Evolutionary conservation across 2,797 vertebrate genomes (phyloP), one percentile per base, ranked within the genome.

Genomic region (Enteromius paludinosus): DNA sequence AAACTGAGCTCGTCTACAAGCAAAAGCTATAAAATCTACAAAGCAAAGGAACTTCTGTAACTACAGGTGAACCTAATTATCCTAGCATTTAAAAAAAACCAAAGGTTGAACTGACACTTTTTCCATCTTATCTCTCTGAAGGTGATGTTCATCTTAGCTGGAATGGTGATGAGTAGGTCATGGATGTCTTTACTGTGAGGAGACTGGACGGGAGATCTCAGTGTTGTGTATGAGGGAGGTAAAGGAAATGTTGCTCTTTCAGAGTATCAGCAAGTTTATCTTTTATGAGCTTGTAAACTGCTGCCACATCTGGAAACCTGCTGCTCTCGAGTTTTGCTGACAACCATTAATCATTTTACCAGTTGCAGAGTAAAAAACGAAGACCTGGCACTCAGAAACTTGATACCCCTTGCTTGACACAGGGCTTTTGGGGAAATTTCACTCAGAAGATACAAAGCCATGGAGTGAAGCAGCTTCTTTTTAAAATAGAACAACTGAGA

Each of bases 1-100:
- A 86, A 79, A 80, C 64, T 12, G 4, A 71, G 54, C 18, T 52
- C 56, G 72, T 45, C 49, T 72, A 68, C 33, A 69, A 84, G 80
- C 64, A 84, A 61, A 71, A 78, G 45, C 85, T 83, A 85, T 90
- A 87, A 90, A 89, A 89, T 79, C 85, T 89, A 89, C 87, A 89
- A 89, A 89, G 87, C 65, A 2, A 61, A 82, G 81, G 65, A 80
- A 62, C 72, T 72, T 66, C 23, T 41, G 6, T 45, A 77, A 62
- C 85, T 79, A 25, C 77, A 84, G 86, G 86, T 79, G 47, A 64
- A 49, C 65, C 78, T 84, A 84, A 88, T 88, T 88, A 88, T 69
- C 52, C 41, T 15, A 28, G 17, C 14, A 17, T 64, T 76, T n/a
- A 71, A 75, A 78, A 43, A 38, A 38, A 81, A 84, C 85, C 83